Percentiles rank a stretch among this genome's conserved stretches.
These are phyloP conservation scores for Cydia pomonella DNA, from an alignment of 1,140 invertebrate genomes.

Conservation along the genomic window DNA sequence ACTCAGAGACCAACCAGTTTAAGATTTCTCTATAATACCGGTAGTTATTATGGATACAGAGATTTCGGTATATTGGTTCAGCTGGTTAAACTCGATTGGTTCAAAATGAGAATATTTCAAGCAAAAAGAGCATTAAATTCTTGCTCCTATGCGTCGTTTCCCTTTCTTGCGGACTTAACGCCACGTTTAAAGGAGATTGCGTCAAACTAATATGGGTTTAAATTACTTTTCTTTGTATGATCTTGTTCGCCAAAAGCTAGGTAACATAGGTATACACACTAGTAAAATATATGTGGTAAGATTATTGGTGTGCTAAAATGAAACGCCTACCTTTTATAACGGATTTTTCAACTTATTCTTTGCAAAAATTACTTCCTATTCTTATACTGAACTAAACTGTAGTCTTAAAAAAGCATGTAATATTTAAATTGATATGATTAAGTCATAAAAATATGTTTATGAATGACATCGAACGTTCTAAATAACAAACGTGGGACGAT, in stretches of 20 bases:
- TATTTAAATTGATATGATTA: neutral
- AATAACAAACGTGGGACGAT: neutral
- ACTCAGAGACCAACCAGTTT: neutral
- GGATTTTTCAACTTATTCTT: neutral
- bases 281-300: no score
- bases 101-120: neutral
- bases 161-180: constrained; percentile 25
- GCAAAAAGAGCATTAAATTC: constrained; percentile 28
- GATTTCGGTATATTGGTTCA: neutral
- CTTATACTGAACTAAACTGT: neutral
- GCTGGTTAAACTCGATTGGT: neutral
- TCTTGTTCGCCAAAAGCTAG: neutral
- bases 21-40: neutral
- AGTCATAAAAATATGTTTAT: neutral
- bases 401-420: no score
- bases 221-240: constrained; percentile 13
- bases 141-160: constrained; percentile 8
- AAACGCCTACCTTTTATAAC: neutral
- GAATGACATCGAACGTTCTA: neutral
- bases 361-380: neutral
- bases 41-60: neutral
- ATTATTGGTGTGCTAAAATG: neutral
- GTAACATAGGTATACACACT: neutral
- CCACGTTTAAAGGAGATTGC: constrained; percentile 20
- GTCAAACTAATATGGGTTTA: neutral